Evolutionary conservation across 2,888 invertebrate species (phyloP), one percentile per base, ranked within the genome.

Genomic region (Brachyopa scutellaris): DNA sequence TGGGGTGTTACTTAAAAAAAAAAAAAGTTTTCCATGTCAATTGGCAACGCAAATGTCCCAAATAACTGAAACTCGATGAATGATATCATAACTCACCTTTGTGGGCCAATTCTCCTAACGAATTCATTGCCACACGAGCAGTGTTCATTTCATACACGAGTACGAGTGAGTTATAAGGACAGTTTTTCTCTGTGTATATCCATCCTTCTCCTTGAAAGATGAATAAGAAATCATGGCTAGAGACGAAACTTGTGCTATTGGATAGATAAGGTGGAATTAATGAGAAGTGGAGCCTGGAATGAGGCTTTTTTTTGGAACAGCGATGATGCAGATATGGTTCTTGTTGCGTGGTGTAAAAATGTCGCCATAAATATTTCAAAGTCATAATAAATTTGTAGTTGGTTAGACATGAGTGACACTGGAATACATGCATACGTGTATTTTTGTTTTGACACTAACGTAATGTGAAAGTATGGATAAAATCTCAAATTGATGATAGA

Each of bases 251-350:
- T 40, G 64, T 67, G 67, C 15, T 55, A 15, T 42, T 23, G 31
- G 4, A 31, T 23, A 67, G 67, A 67, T 67, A 67, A 67, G 67
- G 55, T 55, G 19, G 40, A 51, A 29, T 40, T 66, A 66, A 40
- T 29, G 38, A 51, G 26, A 64, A 6, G 15, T 47, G 7, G 2
- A n/a, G 21, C 21, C 23, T 45, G 15, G 26, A 1, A 17, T 26
- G 26, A 4, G 6, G 2, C 13, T n/a, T n/a, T 11, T 3, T 38
- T 40, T 36, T n/a, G n/a, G n/a, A n/a, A n/a, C n/a, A 26, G 6
- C 26, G 26, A 26, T 26, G n/a, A n/a, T n/a, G n/a, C n/a, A n/a
- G n/a, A n/a, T n/a, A n/a, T n/a, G n/a, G n/a, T n/a, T 38, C 17
- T 15, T 21, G 42, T 45, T 45, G 55, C 33, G 33, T 66, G 66